These are phyloP conservation scores for Ciconia stormi DNA, from an alignment of 2,113 vertebrate genomes.

Conservation along the genomic window DNA sequence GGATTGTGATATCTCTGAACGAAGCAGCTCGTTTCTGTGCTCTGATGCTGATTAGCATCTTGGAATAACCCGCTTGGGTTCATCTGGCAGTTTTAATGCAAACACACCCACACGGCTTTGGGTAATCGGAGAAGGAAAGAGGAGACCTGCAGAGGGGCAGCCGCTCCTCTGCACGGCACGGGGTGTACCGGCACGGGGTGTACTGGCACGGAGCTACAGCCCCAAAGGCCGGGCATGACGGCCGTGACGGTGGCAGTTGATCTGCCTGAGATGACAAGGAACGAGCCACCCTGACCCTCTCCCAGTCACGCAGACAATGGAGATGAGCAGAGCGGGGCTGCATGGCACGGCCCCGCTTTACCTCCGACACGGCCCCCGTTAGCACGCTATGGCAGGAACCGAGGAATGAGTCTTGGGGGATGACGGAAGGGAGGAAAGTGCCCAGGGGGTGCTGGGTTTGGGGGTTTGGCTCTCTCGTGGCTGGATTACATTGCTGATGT, in stretches of 20 bases:
- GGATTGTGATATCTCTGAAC: not conserved
- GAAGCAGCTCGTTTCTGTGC: not conserved
- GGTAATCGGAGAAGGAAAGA: not conserved
- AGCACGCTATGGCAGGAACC: fast-evolving
- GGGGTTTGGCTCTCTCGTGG: not conserved
- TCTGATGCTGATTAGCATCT: not conserved
- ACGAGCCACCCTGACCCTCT: not conserved
- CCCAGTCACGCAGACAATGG: fast-evolving
- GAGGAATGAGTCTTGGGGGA: fast-evolving
- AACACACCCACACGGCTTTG: not conserved
- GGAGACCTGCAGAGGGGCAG: not conserved
- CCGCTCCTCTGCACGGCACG: fast-evolving
- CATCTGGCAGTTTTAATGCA: fast-evolving
- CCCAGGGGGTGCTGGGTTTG: fast-evolving
- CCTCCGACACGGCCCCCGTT: fast-evolving
- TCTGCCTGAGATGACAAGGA: fast-evolving
- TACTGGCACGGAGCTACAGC: not conserved
- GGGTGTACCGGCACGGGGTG: not conserved
- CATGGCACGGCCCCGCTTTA: fast-evolving
- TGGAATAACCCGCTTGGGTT: not conserved
- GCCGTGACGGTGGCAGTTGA: fast-evolving
- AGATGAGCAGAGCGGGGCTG: not conserved
- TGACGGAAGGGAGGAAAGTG: not conserved
- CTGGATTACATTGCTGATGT: not conserved
- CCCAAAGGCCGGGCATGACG: fast-evolving